Conservation (phyloP, 2,888 invertebrate genomes). For the Polyploca ridens region DNA sequence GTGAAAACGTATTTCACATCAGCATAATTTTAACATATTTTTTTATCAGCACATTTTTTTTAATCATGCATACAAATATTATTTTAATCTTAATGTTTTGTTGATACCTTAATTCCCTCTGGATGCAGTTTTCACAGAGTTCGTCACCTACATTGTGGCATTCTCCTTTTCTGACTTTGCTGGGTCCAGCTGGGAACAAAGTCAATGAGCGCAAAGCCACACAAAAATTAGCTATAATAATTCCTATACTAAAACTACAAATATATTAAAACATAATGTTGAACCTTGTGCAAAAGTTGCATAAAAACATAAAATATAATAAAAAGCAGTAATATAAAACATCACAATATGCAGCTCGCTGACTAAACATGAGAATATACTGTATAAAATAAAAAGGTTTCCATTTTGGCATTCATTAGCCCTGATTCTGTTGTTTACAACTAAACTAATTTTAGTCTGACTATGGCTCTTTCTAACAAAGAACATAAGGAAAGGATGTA, state of each 20-base stretch:
- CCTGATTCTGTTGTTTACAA: too few species aligned
- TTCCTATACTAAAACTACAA: not conserved
- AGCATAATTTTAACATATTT: conserved; percentile 5
- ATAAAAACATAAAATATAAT: not conserved
- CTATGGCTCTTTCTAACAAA: too few species aligned
- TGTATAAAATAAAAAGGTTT: not conserved
- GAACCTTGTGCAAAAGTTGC: conserved; percentile 1
- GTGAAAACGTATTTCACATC: not conserved
- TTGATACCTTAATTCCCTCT: conserved; percentile 70
- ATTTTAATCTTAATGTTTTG: conserved; percentile 49
- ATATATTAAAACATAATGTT: not conserved
- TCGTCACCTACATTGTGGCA: conserved; percentile 45
- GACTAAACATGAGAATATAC: not conserved
- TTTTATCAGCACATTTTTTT: conserved; percentile 41
- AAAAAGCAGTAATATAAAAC: not conserved
- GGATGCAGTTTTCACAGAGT: conserved; percentile 63
- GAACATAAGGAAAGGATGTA: too few species aligned
- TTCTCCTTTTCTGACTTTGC: conserved; percentile 59
- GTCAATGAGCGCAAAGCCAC: conserved; percentile 74
- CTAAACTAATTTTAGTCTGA: too few species aligned
- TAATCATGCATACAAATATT: conserved; percentile 52
- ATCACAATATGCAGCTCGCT: not conserved
- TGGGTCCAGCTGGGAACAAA: conserved; percentile 77
- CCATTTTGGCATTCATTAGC: not conserved
- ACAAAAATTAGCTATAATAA: conserved; percentile 28